Conservation (phyloP, 2,113 vertebrate genomes). For the Pangasianodon hypophthalmus region DNA sequence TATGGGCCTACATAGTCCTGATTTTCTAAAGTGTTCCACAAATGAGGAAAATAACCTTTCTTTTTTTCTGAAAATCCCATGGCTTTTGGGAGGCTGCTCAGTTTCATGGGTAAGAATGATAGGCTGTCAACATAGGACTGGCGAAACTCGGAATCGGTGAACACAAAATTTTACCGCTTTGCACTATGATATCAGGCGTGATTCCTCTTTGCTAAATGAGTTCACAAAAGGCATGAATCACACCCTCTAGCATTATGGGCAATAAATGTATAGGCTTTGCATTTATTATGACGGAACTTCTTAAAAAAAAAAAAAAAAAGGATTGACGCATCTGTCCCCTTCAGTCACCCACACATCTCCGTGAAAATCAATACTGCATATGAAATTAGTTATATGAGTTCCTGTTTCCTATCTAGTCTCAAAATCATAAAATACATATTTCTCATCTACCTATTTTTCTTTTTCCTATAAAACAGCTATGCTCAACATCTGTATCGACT, state of each 20-base stretch:
- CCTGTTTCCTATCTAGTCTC: background rate
- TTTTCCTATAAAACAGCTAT: no score
- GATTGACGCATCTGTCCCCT: background rate
- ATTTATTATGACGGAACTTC: background rate
- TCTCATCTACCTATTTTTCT: background rate
- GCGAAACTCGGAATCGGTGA: background rate
- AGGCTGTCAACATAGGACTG: background rate
- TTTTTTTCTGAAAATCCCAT: background rate
- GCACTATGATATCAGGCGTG: background rate
- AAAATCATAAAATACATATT: background rate
- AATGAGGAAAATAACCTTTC: background rate
- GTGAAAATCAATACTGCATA: background rate
- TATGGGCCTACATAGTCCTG: background rate
- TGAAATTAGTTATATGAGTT: background rate
- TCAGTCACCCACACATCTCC: background rate
- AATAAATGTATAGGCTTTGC: background rate
- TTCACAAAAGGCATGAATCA: background rate
- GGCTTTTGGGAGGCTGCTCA: background rate
- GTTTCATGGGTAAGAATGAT: background rate
- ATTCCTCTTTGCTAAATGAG: background rate
- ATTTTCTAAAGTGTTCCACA: no score
- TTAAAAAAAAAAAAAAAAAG: background rate
- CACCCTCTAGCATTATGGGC: background rate
- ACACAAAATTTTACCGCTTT: background rate
- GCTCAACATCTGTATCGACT: no score